Evolutionary conservation across 2,113 vertebrate genomes (phyloP).

Genomic region (Brevimyrus niger): DNA sequence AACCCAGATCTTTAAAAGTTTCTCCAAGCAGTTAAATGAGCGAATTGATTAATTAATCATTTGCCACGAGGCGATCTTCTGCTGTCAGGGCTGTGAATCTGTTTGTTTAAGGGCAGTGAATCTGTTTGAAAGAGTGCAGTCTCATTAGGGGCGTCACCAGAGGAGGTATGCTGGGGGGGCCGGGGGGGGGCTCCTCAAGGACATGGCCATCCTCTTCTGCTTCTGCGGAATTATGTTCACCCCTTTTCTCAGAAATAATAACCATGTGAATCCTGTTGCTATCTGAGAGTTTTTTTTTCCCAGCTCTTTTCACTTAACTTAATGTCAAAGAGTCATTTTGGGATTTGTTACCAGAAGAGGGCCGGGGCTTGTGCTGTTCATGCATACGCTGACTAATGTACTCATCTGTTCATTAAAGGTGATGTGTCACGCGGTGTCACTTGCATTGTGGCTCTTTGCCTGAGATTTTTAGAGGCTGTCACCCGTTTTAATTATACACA

Average conservation of each 20-base stretch:
- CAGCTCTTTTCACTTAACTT: background rate
- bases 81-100: background rate
- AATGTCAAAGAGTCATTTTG: background rate
- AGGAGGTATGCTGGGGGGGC: background rate
- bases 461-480: background rate
- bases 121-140: background rate
- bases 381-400: background rate
- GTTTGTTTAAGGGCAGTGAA: background rate
- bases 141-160: background rate
- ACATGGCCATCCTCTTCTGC: background rate
- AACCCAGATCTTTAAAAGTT: constrained; percentile 2
- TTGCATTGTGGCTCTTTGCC: background rate
- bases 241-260: background rate
- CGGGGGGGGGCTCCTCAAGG: background rate
- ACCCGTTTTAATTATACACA: background rate
- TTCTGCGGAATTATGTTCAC: background rate
- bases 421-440: background rate
- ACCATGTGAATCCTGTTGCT: background rate
- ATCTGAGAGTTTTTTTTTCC: background rate
- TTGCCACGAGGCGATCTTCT: background rate
- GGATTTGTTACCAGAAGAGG: background rate
- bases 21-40: background rate
- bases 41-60: background rate
- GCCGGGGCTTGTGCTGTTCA: background rate
- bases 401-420: background rate